A percentile compares a stretch with the other conserved stretches of the same genome.
Conservation (phyloP, 2,888 invertebrate species). For the Epirrhoe tristata region DNA sequence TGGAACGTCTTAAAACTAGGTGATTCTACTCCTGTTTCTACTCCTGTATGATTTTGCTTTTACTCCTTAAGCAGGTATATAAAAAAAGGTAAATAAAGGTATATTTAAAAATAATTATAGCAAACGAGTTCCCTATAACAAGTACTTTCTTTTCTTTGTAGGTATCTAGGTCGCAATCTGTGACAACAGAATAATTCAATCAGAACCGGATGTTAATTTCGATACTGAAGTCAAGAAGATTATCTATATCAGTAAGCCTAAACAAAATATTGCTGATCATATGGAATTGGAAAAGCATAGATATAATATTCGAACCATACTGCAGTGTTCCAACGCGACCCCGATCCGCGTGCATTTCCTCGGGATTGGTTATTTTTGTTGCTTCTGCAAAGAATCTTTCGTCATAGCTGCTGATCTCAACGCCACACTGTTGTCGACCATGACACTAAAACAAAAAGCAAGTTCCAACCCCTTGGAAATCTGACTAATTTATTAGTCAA, state of each 20-base stretch:
- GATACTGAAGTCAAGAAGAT: conserved; percentile 10
- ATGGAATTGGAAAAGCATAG: conserved; percentile 37
- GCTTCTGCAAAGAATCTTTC: conserved; percentile 57
- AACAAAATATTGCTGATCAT: background rate
- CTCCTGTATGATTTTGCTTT: background rate
- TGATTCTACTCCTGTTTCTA: too few relatives aligned
- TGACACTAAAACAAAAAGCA: conserved; percentile 27
- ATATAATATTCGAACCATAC: conserved; percentile 49
- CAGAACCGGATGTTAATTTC: conserved; percentile 6
- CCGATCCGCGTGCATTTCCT: conserved; percentile 53
- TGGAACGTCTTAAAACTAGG: too few relatives aligned
- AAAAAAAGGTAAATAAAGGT: too few relatives aligned
- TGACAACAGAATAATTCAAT: conserved; percentile 16
- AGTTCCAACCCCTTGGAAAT: conserved; percentile 23
- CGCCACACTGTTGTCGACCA: conserved; percentile 52
- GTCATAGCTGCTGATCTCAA: conserved; percentile 56
- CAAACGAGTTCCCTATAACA: background rate
- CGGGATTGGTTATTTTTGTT: conserved; percentile 58
- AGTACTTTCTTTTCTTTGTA: conserved; percentile 30
- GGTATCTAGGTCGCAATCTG: conserved; percentile 22
- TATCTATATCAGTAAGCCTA: too few relatives aligned
- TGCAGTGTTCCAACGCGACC: conserved; percentile 55
- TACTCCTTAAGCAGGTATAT: background rate
- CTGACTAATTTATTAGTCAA: conserved; percentile 51
- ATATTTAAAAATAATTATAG: too few relatives aligned